Percentiles rank a stretch among this genome's conserved stretches.
Evolutionary conservation across 2,888 invertebrate genomes (phyloP).

Genomic region (Leptopilina drosophilae): DNA sequence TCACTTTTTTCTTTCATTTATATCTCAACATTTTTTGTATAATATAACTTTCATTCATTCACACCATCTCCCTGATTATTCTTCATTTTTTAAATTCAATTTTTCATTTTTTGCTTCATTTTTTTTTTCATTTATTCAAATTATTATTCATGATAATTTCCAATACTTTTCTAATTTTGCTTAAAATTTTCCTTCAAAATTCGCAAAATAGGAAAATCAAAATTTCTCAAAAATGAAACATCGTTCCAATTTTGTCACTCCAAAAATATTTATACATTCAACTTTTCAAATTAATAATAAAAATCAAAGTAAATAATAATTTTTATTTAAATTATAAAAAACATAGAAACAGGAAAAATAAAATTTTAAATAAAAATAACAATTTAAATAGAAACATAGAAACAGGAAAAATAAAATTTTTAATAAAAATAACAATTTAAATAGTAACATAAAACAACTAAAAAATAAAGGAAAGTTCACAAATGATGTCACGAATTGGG

Average conservation of each 20-base stretch:
- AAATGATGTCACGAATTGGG: too few relatives aligned
- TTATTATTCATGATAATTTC: conserved; percentile 4
- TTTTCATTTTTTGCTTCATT: conserved; percentile 30
- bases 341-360: too few relatives aligned
- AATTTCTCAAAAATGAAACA: background rate
- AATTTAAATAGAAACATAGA: too few relatives aligned
- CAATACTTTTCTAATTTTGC: background rate
- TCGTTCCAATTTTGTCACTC: background rate
- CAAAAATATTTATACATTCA: background rate
- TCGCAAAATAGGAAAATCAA: background rate
- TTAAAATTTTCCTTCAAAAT: background rate
- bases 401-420: background rate
- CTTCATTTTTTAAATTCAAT: conserved; percentile 9
- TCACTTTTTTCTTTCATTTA: conserved; percentile 53
- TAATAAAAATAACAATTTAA: background rate
- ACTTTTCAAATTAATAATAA: too few relatives aligned
- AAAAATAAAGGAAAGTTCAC: too few relatives aligned
- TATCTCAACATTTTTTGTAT: conserved; percentile 47
- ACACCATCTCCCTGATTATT: conserved; percentile 32
- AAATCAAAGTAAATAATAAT: too few relatives aligned
- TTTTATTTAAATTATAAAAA: too few relatives aligned
- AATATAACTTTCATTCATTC: conserved; percentile 41
- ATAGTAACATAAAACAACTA: too few relatives aligned
- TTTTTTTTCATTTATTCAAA: conserved; percentile 17
- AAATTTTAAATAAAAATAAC: background rate